These are phyloP conservation scores for Hippolais icterina DNA, from an alignment of 2,113 vertebrate genomes.

Conservation along the genomic window DNA sequence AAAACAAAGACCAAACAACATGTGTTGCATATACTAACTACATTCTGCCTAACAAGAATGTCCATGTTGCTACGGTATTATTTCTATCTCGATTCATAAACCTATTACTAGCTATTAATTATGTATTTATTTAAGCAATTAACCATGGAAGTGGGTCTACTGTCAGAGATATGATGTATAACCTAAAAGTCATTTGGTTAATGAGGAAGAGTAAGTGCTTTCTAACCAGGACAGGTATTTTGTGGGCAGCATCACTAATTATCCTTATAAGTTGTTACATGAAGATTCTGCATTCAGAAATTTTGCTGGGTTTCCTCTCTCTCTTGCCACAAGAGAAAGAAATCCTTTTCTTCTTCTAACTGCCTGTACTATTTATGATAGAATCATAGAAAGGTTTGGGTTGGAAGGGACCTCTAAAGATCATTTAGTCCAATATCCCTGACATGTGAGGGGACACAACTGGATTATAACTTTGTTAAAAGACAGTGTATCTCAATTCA, in stretches of 20 bases:
- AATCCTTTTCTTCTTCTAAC: background rate
- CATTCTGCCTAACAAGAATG: background rate
- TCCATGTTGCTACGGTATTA: constrained; percentile 5
- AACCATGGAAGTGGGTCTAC: constrained; percentile 62
- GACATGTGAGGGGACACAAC: background rate
- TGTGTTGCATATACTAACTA: background rate
- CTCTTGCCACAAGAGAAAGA: background rate
- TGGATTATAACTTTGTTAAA: background rate
- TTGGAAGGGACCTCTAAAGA: background rate
- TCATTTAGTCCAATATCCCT: background rate
- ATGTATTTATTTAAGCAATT: constrained; percentile 72
- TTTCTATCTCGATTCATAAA: constrained; percentile 37
- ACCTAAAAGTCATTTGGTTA: constrained; percentile 67
- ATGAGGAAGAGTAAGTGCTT: constrained; percentile 59
- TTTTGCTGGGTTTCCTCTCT: background rate
- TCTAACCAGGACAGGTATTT: constrained; percentile 53
- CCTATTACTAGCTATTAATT: constrained; percentile 25
- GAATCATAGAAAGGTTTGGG: background rate
- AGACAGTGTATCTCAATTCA: background rate
- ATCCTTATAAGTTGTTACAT: background rate
- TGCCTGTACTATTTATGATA: background rate
- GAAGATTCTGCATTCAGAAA: background rate
- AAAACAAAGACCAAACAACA: background rate
- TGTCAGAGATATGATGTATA: constrained; percentile 59
- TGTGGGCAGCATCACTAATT: constrained; percentile 45